A percentile compares a stretch with the other conserved stretches of the same genome.
These are phyloP conservation scores for Napeogenes sylphis DNA, from an alignment of 2,888 invertebrate species.

Conservation along the genomic window DNA sequence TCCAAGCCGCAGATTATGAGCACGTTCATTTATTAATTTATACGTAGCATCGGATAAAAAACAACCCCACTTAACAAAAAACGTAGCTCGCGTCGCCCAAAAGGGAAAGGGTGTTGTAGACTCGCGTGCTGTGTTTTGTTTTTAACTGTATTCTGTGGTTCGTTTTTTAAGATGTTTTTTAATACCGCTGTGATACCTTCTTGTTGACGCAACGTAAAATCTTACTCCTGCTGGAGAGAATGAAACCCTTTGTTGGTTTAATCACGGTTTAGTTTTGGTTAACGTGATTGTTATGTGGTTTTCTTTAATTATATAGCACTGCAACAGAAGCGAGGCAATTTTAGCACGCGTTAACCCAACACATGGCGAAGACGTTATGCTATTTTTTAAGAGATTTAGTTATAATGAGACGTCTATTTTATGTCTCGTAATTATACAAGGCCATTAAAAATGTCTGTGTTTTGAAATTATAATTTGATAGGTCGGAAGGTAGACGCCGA, in stretches of 20 bases:
- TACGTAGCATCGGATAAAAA: conserved; percentile 71
- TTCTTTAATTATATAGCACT: conserved; percentile 53
- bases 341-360: conserved; percentile 56
- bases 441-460: neutral
- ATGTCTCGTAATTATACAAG: neutral
- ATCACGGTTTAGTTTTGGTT: conserved; percentile 62
- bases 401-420: neutral
- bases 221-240: conserved; percentile 65
- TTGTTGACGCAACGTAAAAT: conserved; percentile 62
- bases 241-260: conserved; percentile 62
- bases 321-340: conserved; percentile 37
- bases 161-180: conserved; percentile 76
- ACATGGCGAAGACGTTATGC: conserved; percentile 48
- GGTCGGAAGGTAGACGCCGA: conserved; percentile 33
- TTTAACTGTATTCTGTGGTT: conserved; percentile 74
- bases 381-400: conserved; percentile 4
- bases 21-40: conserved; percentile 78
- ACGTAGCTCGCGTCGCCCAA: conserved; percentile 73
- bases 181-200: conserved; percentile 72
- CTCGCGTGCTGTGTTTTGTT: conserved; percentile 75
- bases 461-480: conserved; percentile 2
- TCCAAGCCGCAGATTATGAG: conserved; percentile 73
- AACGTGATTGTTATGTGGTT: conserved; percentile 47
- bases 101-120: conserved; percentile 71
- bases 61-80: conserved; percentile 72